Percentiles rank a stretch among this genome's conserved stretches.
phyloP scores from a whole-genome alignment of 2,888 invertebrate genomes.

The Hypena proboscidalis region DNA sequence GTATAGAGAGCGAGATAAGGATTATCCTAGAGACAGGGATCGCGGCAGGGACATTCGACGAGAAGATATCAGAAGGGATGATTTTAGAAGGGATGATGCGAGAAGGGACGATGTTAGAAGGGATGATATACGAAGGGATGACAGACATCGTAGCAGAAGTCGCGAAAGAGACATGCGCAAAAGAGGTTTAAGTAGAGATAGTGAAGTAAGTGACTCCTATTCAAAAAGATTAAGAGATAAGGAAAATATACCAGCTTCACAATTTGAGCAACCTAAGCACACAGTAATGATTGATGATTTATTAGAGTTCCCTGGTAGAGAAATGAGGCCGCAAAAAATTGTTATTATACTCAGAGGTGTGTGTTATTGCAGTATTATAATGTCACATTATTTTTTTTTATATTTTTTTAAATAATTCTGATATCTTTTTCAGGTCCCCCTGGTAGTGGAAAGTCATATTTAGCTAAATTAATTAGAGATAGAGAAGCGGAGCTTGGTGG shows the following conservation, averaged over 20 bases:
- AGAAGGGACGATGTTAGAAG: slow-evolving; percentile 50
- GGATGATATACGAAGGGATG: slow-evolving; percentile 40
- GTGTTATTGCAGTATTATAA: too few relatives aligned
- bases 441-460: slow-evolving; percentile 97
- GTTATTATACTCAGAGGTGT: slow-evolving; percentile 93
- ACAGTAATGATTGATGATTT: slow-evolving; percentile 92
- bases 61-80: slow-evolving; percentile 28
- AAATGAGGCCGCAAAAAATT: slow-evolving; percentile 91
- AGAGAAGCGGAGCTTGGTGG: slow-evolving; percentile 93
- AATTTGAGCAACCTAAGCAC: slow-evolving; percentile 58
- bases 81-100: slow-evolving; percentile 42
- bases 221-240: slow-evolving; percentile 57
- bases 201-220: slow-evolving; percentile 47
- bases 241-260: slow-evolving; percentile 20
- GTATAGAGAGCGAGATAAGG: slow-evolving; percentile 47
- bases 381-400: not conserved
- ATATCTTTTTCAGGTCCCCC: slow-evolving; percentile 88
- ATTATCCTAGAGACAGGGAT: slow-evolving; percentile 47
- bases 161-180: slow-evolving; percentile 68
- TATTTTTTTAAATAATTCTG: not conserved
- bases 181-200: slow-evolving; percentile 67
- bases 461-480: slow-evolving; percentile 94
- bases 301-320: slow-evolving; percentile 91
- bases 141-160: slow-evolving; percentile 57
- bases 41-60: slow-evolving; percentile 43